Evolutionary conservation across 1,140 invertebrate genomes (phyloP).

Genomic region (Tetraneura akinire): DNA sequence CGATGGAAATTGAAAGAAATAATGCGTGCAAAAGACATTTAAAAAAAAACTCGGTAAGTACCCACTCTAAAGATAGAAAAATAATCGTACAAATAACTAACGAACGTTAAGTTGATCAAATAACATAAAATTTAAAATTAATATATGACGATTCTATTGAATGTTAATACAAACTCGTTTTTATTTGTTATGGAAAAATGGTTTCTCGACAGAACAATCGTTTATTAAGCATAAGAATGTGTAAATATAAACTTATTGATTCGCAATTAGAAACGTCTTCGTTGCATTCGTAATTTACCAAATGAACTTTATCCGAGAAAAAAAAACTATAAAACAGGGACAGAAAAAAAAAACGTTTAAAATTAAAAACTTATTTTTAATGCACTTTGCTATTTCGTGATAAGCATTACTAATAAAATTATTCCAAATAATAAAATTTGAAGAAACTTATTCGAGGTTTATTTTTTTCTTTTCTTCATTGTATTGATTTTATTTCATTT

Average conservation of each 20-base stretch:
- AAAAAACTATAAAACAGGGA: background rate
- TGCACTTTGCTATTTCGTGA: background rate
- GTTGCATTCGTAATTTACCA: background rate
- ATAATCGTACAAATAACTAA: background rate
- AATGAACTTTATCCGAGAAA: conserved; percentile 7
- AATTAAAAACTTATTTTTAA: conserved; percentile 40
- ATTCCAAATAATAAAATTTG: background rate
- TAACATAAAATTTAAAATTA: background rate
- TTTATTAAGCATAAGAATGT: background rate
- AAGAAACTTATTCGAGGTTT: background rate
- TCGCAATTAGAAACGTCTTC: background rate
- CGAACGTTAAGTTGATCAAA: background rate
- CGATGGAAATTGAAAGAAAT: background rate
- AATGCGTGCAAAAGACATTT: background rate
- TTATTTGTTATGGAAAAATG: background rate
- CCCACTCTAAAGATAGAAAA: background rate
- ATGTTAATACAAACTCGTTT: background rate
- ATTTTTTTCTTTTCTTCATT: background rate
- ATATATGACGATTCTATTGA: background rate
- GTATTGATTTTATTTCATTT: background rate
- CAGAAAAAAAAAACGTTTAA: conserved; percentile 2
- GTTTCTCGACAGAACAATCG: background rate
- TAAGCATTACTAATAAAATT: conserved; percentile 11
- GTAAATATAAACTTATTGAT: conserved; percentile 7
- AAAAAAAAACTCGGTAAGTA: background rate